Conservation (phyloP, 2,797 vertebrate genomes). For the Hyperoplus lanceolatus region DNA sequence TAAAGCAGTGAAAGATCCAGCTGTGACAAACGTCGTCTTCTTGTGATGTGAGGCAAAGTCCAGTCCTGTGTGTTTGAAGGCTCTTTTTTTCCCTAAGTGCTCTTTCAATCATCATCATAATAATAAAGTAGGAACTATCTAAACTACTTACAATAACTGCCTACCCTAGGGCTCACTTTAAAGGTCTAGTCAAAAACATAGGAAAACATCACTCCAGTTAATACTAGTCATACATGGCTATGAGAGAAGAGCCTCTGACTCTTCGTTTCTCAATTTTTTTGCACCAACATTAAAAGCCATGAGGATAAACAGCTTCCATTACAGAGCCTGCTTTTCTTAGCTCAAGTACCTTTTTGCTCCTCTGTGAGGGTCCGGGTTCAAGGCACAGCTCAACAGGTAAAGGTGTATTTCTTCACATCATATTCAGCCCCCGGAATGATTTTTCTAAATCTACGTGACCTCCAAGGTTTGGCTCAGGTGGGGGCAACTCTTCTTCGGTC, state of each 20-base stretch:
- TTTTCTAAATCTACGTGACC: not conserved
- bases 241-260: conserved; percentile 42
- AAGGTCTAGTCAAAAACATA: conserved; percentile 61
- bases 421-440: not conserved
- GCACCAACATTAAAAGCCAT: conserved; percentile 21
- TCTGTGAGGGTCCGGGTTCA: conserved; percentile 17
- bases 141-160: conserved; percentile 75
- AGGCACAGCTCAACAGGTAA: conserved; percentile 26
- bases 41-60: conserved; percentile 1
- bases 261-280: conserved; percentile 28
- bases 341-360: conserved; percentile 20
- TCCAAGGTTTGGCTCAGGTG: conserved; percentile 32
- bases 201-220: conserved; percentile 61
- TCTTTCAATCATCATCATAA: conserved; percentile 40
- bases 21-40: conserved; percentile 15
- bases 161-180: conserved; percentile 64
- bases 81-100: conserved; percentile 61
- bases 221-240: conserved; percentile 65
- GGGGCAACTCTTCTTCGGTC: not conserved
- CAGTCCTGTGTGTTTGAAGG: not conserved
- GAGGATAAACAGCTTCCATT: not conserved
- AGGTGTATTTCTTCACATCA: not conserved
- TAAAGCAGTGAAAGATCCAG: not conserved
- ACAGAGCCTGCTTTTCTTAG: not conserved
- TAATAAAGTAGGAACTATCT: conserved; percentile 61